Evolutionary conservation across 2,888 invertebrate species (phyloP).

Genomic region (Thymelicus sylvestris): DNA sequence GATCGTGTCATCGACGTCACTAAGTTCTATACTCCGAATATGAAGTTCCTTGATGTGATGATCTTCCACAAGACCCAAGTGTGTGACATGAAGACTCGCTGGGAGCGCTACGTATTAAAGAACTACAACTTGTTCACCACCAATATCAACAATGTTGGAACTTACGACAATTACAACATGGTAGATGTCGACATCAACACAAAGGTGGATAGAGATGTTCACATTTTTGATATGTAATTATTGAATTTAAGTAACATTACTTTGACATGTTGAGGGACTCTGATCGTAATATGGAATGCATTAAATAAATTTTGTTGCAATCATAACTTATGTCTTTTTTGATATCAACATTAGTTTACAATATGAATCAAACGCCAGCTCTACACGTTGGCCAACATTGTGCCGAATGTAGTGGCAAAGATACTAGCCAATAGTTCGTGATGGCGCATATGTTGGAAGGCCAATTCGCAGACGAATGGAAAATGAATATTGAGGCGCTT

Average conservation of each 20-base stretch:
- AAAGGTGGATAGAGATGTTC: slow-evolving; percentile 39
- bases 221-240: slow-evolving; percentile 38
- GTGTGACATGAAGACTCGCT: slow-evolving; percentile 73
- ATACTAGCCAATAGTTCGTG: no score
- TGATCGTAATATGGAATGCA: no score
- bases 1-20: slow-evolving; percentile 86
- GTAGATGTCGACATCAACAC: slow-evolving; percentile 58
- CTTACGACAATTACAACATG: slow-evolving; percentile 51
- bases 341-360: no score
- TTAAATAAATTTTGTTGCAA: no score
- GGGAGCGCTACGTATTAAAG: slow-evolving; percentile 65
- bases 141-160: slow-evolving; percentile 48
- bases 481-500: no score
- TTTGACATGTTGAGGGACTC: no score
- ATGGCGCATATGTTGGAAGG: no score
- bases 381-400: no score
- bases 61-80: slow-evolving; percentile 85
- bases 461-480: no score
- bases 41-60: slow-evolving; percentile 86
- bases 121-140: slow-evolving; percentile 60
- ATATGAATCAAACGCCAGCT: no score
- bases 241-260: not conserved
- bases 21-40: slow-evolving; percentile 87
- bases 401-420: no score
- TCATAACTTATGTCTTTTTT: no score